Conservation (phyloP, 2,797 vertebrate species). For the Coranthus polyacanthus region DNA sequence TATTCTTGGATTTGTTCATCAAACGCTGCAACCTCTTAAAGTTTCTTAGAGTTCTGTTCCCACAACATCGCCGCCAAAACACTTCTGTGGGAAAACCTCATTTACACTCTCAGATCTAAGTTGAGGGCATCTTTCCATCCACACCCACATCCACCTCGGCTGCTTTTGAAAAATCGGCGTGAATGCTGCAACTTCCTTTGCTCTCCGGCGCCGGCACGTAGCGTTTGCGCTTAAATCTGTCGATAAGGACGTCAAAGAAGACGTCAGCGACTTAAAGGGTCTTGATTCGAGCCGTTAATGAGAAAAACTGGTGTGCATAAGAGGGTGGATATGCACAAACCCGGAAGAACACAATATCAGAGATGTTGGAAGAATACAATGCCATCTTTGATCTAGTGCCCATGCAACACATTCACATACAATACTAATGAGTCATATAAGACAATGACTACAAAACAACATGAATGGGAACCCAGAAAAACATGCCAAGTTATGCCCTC, state of each 20-base stretch:
- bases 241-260: slow-evolving; percentile 43
- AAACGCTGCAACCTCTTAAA: too few species aligned
- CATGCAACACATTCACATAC: slow-evolving; percentile 27
- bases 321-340: slow-evolving; percentile 48
- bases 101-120: slow-evolving; percentile 14
- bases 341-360: slow-evolving; percentile 51
- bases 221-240: slow-evolving; percentile 7
- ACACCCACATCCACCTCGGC: slow-evolving; percentile 56
- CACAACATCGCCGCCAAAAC: background rate
- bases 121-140: slow-evolving; percentile 60
- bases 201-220: slow-evolving; percentile 53
- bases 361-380: slow-evolving; percentile 69
- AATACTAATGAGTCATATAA: slow-evolving; percentile 57
- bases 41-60: background rate
- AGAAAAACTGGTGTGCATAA: slow-evolving; percentile 70
- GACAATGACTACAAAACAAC: slow-evolving; percentile 58
- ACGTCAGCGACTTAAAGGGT: slow-evolving; percentile 44
- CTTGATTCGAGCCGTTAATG: slow-evolving; percentile 60
- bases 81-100: slow-evolving; percentile 56
- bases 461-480: background rate
- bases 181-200: slow-evolving; percentile 34
- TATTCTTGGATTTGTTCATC: too few species aligned
- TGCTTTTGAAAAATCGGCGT: slow-evolving; percentile 10
- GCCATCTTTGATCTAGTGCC: slow-evolving; percentile 81
- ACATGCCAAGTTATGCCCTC: slow-evolving; percentile 1